Percentiles rank a stretch among this genome's conserved stretches.
Evolutionary conservation across 2,113 vertebrate genomes (phyloP).

Genomic region (Xiphophorus maculatus): DNA sequence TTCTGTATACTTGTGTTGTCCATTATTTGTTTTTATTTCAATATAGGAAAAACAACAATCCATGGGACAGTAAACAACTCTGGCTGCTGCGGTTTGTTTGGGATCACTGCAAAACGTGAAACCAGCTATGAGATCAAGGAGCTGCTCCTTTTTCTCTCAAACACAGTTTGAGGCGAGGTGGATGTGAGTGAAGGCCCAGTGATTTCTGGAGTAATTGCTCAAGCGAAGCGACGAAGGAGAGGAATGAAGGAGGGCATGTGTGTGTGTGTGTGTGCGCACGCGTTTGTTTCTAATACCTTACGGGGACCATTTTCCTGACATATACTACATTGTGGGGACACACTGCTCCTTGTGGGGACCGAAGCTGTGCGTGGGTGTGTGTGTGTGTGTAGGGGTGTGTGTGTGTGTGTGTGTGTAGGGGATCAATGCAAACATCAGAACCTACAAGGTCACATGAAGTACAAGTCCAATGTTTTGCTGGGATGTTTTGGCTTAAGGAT

Average conservation of each 20-base stretch:
- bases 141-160: slow-evolving; percentile 36
- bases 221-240: slow-evolving; percentile 54
- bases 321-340: no score
- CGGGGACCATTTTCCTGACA: no score
- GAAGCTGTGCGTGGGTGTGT: not conserved
- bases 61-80: no score
- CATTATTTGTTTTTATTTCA: no score
- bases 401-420: slow-evolving; percentile 2
- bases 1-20: no score
- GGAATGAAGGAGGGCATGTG: slow-evolving; percentile 29
- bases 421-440: slow-evolving; percentile 57
- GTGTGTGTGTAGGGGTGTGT: not conserved
- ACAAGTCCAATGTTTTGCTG: slow-evolving; percentile 29
- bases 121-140: slow-evolving; percentile 14
- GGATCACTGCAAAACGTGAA: not conserved
- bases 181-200: slow-evolving; percentile 52
- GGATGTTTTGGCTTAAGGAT: slow-evolving; percentile 4
- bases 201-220: slow-evolving; percentile 75
- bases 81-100: no score
- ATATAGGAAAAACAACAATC: no score
- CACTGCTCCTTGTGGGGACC: no score
- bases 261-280: not conserved
- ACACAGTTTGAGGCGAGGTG: slow-evolving; percentile 1
- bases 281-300: no score
- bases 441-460: slow-evolving; percentile 46